Base-by-base conservation (phyloP, 2,113 vertebrate genomes). In the Haemorhous mexicanus region DNA sequence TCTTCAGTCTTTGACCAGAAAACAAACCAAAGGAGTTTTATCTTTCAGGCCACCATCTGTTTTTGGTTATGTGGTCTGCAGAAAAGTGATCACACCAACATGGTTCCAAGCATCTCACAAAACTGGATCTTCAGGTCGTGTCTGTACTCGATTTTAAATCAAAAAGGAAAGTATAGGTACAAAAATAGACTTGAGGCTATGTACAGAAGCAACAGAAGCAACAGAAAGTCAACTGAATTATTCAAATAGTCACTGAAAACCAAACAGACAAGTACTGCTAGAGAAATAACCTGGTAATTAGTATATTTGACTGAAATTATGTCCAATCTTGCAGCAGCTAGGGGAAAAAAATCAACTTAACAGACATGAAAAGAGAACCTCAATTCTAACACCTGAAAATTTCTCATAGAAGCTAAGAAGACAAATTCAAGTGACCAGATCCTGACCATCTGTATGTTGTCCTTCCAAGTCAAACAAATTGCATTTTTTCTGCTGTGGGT, bases 51-150 rank as follows among this genome's bases (percentile, higher is more conserved):
- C 58, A 75, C 58, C 37, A 35, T 61, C 72, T 68, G n/a, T 46
- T 90, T 92, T 89, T 7, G 7, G 43, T 78, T 76, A 26, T 89
- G 83, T 78, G 58, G 62, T 84, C 68, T 9, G 9, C 70, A 75
- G 19, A 15, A 90, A 37, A 69, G n/a, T 7, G 47, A 90, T 92
- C 19, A 0, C 2, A 13, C 6, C 5, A 7, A 37, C 37, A 28
- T 17, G 92, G 90, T 95, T 94, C 94, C 9, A 56, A 95, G 80
- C 41, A 58, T 61, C 83, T 89, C 64, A 94, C 88, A 96, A 89
- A 95, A 95, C 92, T 97, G 88, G 95, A 96, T 96, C 90, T 96
- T 95, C 90, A 87, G 89, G 88, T 96, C 53, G 0, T 94, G 93
- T 78, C 88, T 87, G 28, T 92, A 81, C 80, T 92, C 0, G 30